Percentiles rank a stretch among this genome's conserved stretches.
Evolutionary conservation across 2,797 vertebrate genomes (phyloP).

Genomic region (Sebastiscus tertius): DNA sequence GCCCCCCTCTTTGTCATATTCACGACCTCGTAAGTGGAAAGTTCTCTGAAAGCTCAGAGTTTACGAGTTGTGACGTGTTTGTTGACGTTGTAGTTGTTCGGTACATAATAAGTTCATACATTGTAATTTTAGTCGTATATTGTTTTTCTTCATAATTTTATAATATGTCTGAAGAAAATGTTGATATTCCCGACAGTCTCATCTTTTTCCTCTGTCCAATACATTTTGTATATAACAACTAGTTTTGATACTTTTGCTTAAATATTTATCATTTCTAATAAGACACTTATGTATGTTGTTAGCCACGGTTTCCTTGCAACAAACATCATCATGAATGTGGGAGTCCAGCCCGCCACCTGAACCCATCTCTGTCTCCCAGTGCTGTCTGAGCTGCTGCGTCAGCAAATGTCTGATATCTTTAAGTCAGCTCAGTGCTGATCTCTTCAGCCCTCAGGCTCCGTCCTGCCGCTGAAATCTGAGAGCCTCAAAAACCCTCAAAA

Average conservation of each 20-base stretch:
- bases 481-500: not conserved
- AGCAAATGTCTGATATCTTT: constrained; percentile 38
- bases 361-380: constrained; percentile 12
- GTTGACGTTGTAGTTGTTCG: too few relatives aligned
- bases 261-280: not conserved
- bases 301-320: not conserved
- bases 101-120: too few relatives aligned
- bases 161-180: too few relatives aligned
- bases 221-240: not conserved
- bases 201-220: not conserved
- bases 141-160: too few relatives aligned
- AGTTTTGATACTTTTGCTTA: not conserved
- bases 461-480: not conserved
- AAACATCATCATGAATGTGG: not conserved
- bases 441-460: constrained; percentile 13
- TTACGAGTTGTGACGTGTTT: too few relatives aligned
- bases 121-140: too few relatives aligned
- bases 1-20: too few relatives aligned
- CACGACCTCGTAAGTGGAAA: too few relatives aligned
- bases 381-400: constrained; percentile 31
- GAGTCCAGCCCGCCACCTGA: constrained; percentile 4
- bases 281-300: not conserved
- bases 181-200: too few relatives aligned
- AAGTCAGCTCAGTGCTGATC: not conserved
- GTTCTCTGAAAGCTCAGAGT: too few relatives aligned